These are phyloP conservation scores for Dasypus novemcinctus DNA, from an alignment of 2,113 vertebrate genomes.

Conservation along the genomic window DNA sequence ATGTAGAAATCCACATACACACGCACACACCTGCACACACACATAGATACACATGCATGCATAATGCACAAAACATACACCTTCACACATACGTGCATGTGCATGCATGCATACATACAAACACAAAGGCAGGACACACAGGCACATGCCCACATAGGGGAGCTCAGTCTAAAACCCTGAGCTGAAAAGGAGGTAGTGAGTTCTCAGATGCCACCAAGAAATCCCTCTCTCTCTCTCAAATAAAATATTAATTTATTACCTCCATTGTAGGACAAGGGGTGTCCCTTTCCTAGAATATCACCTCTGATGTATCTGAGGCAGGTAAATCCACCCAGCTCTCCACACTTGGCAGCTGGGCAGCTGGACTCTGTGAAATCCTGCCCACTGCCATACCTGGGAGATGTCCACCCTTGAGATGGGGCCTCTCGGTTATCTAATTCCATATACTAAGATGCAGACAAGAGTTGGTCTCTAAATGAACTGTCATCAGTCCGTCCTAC, in stretches of 20 bases:
- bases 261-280: background rate
- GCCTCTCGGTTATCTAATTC: background rate
- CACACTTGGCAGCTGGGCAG: background rate
- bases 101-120: background rate
- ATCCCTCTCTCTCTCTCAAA: background rate
- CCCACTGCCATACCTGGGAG: background rate
- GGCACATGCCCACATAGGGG: fast-evolving
- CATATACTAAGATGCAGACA: background rate
- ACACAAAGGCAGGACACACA: background rate
- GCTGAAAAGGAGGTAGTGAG: background rate
- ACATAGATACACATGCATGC: background rate
- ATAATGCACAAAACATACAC: background rate
- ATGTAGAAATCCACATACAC: too few species aligned
- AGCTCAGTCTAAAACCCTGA: background rate
- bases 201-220: background rate
- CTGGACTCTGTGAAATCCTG: background rate
- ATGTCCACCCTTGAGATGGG: background rate
- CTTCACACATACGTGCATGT: background rate
- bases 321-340: background rate
- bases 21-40: background rate
- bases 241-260: background rate
- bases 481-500: background rate
- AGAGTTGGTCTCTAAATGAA: background rate
- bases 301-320: background rate
- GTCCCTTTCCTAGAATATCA: background rate